phyloP scores from a whole-genome alignment of 2,113 vertebrate genomes.

The Acinonyx jubatus region DNA sequence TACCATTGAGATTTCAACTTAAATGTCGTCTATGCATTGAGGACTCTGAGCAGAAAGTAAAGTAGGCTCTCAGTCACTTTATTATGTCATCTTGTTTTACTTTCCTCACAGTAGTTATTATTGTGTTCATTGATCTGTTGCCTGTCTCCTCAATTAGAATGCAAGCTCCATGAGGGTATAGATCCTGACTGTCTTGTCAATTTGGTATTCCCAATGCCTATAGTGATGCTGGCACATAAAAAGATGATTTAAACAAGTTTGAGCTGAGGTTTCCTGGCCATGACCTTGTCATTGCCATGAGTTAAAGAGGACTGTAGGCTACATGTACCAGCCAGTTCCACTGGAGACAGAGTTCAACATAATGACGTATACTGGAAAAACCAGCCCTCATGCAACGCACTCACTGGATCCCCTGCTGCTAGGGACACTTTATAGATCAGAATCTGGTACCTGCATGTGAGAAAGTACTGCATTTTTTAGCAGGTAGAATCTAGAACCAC shows the following conservation, averaged over 20 bases:
- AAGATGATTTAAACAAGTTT: neutral
- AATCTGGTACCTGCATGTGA: neutral
- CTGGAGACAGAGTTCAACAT: neutral
- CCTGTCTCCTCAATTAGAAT: neutral
- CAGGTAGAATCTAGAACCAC: neutral
- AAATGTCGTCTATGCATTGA: neutral
- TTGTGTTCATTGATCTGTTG: neutral
- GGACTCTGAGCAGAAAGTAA: neutral
- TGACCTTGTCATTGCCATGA: neutral
- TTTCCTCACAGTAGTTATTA: neutral
- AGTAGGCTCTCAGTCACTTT: neutral
- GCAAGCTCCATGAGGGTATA: neutral
- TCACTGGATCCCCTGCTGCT: neutral
- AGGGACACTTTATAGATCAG: neutral
- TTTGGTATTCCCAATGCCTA: neutral
- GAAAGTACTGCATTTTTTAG: neutral
- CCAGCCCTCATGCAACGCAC: neutral
- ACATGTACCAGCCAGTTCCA: neutral
- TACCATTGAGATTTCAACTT: neutral
- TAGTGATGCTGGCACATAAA: neutral
- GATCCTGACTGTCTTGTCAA: neutral
- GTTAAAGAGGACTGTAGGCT: neutral
- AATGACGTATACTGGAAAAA: neutral
- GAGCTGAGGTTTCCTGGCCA: slow-evolving; percentile 18
- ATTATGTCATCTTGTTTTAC: neutral